Base-by-base conservation (phyloP, 92 coral and sea anemone species). In the Siderastrea radians region DNA sequence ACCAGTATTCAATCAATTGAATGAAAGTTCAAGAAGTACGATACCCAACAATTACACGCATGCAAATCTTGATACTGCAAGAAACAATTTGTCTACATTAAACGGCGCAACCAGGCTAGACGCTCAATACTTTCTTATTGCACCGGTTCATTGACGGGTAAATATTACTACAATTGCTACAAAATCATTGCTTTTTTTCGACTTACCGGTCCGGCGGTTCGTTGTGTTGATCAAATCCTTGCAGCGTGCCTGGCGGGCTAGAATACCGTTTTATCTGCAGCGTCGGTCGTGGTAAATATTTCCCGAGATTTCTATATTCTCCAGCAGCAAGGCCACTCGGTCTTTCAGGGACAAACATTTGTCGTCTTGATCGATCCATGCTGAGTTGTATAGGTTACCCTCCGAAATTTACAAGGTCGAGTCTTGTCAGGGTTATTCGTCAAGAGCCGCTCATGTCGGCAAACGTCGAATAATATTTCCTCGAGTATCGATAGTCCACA, bases 241-340 rank as follows among this genome's bases (percentile, higher is more conserved):
- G 80, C 58, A 90, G 80, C 15, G 93, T 85, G 7, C 91, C 91
- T 19, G 89, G 78, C 49, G 94, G 94, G 63, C 92, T 91, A 3
- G 94, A 91, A 55, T 81, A 91, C 73, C 94, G 85, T 66, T 91
- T 91, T 51, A 82, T 52, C 17, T 87, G 92, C 44, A 91, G 83
- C 49, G 90, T 82, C 13, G 94, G 91, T 81, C 93, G 80, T 44
- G 84, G 88, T 11, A 90, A 77, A 77, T 90, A 78, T 65, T 90
- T 84, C 73, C 80, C 87, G 5, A 45, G 79, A 10, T 5, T 61
- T 48, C 43, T 84, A 4, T 44, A n/a, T 7, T 84, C 87, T 61
- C 59, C 64, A 44, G 13, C 80, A 51, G 8, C 71, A 10, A 47
- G 43, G 60, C 57, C 60, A 8, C 44, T 50, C 45, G 72, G 80